Evolutionary conservation across 1,140 invertebrate genomes (phyloP).

Genomic region (Pogonomyrmex barbatus): DNA sequence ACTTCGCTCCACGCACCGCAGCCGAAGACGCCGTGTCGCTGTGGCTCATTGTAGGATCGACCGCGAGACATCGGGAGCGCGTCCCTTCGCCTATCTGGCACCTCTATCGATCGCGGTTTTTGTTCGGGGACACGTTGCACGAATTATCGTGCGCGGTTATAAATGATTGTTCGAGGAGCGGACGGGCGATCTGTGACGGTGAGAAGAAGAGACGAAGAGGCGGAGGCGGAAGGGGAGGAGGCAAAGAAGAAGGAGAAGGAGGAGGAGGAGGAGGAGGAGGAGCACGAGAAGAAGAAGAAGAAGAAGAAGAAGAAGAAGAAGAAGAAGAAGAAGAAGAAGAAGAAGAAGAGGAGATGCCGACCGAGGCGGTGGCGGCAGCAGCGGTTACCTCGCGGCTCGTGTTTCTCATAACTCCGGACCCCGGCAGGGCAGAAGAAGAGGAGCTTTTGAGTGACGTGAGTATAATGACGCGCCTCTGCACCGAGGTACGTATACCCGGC

Average conservation of each 20-base stretch:
- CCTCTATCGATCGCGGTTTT: constrained; percentile 72
- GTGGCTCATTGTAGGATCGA: constrained; percentile 54
- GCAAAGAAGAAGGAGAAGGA: constrained; percentile 20
- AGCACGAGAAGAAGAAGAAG: background rate
- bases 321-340: background rate
- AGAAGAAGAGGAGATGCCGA: constrained; percentile 25
- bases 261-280: no score
- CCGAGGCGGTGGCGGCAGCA: constrained; percentile 69
- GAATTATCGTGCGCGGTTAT: constrained; percentile 79
- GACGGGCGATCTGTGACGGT: constrained; percentile 53
- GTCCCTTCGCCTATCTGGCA: constrained; percentile 57
- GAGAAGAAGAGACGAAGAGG: background rate
- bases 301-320: background rate
- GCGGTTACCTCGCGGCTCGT: constrained; percentile 78
- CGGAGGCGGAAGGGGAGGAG: background rate
- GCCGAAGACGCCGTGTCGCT: background rate
- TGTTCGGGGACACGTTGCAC: constrained; percentile 70
- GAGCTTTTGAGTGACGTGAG: constrained; percentile 82
- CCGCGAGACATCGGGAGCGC: constrained; percentile 60
- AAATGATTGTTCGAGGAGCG: constrained; percentile 79
- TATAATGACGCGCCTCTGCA: constrained; percentile 81
- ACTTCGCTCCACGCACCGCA: background rate
- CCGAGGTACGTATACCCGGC: constrained; percentile 56
- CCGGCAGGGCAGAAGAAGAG: constrained; percentile 72
- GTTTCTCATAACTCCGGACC: constrained; percentile 79